Evolutionary conservation across 1,140 invertebrate species (phyloP).

Genomic region (Drosophila sechellia): DNA sequence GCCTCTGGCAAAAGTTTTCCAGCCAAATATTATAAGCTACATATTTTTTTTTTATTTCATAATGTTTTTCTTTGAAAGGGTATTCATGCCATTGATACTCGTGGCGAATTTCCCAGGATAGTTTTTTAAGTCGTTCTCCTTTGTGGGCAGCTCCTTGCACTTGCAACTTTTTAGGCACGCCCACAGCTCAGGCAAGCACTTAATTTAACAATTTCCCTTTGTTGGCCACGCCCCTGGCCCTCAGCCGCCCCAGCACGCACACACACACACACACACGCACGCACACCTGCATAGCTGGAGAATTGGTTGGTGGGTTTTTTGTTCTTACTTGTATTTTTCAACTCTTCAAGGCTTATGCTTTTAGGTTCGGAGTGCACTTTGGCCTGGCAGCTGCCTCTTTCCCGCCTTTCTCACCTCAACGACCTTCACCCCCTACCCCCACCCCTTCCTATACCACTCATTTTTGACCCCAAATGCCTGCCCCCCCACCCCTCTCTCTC

Average conservation of each 20-base stretch:
- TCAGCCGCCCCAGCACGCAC: background rate
- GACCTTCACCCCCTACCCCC: background rate
- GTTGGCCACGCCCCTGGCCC: slow-evolving; percentile 25
- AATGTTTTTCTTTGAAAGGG: slow-evolving; percentile 5
- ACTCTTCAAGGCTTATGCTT: slow-evolving; percentile 69
- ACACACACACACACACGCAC: slow-evolving; percentile 2
- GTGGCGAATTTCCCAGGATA: background rate
- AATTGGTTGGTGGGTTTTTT: slow-evolving; percentile 22
- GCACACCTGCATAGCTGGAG: slow-evolving; percentile 21
- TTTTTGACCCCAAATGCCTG: background rate
- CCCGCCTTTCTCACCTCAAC: slow-evolving; percentile 31
- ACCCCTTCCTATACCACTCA: background rate
- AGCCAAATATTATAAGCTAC: background rate
- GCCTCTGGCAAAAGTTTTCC: background rate
- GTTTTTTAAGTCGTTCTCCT: slow-evolving; percentile 4
- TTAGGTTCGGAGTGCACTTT: slow-evolving; percentile 77
- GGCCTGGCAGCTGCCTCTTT: slow-evolving; percentile 58
- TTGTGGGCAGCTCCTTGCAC: slow-evolving; percentile 35
- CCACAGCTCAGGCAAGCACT: slow-evolving; percentile 56
- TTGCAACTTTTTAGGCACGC: slow-evolving; percentile 56
- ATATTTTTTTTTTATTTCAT: too few species aligned
- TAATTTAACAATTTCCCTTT: slow-evolving; percentile 76
- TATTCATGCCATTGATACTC: slow-evolving; percentile 29
- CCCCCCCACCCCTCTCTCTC: background rate
- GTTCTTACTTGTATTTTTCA: slow-evolving; percentile 7